Base-by-base conservation (phyloP, 2,797 vertebrate genomes). In the Carduelis carduelis region DNA sequence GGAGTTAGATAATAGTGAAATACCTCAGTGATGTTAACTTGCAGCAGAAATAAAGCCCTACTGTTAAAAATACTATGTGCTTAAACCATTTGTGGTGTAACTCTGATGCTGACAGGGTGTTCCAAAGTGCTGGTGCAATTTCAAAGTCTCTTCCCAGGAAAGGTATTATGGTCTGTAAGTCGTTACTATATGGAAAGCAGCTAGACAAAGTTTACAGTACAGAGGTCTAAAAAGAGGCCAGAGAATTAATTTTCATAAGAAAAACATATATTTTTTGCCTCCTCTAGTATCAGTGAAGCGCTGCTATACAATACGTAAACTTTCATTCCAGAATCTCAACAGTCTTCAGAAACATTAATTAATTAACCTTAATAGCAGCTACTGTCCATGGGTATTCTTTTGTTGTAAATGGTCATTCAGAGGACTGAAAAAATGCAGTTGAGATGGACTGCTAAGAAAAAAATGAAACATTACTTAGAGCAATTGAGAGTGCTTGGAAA, bases 301-400 rank as follows among this genome's bases (percentile, higher is more conserved):
- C 26, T 0, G 5, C 28, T 91, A n/a, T 2, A 32, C 30, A 47
- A 8, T 2, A 0, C 63, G 44, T 60, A 60, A 49, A 24, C 27
- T 76, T 79, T 63, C 41, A 55, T 74, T 94, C 12, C 53, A 68
- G 75, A 65, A 75, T 70, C 55, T 93, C 50, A 56, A 12, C 27
- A 66, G 39, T 69, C 24, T 88, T 83, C 39, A 88, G 69, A 86
- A 91, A 60, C 30, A n/a, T 86, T 86, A 72, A 78, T 95, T 95
- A 94, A 93, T 92, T 94, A 88, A 72, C 68, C 57, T 80, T 49
- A 94, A 72, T 43, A 84, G 84, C 82, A 78, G 57, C 70, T 90
- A 12, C 47, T 81, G 17, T 83, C 70, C 13, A 8, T 7, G 28
- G 47, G 30, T 87, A n/a, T 80, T 85, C 60, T 90, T 94, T 93